Evolutionary conservation across 1,140 invertebrate species (phyloP), one percentile per base, ranked within the genome.

Genomic region (Drosophila asahinai): DNA sequence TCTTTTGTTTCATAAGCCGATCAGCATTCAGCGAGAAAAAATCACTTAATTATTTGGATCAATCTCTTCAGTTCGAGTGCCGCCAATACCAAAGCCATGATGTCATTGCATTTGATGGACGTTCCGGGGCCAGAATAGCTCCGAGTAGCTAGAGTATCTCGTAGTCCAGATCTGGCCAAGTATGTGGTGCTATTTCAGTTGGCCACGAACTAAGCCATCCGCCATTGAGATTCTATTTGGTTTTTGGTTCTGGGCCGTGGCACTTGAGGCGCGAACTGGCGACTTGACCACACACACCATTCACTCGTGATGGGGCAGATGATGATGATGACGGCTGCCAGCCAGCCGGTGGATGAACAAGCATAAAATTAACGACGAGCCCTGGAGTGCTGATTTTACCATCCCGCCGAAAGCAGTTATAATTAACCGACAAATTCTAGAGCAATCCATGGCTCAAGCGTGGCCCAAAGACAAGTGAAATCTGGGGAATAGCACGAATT

Each of bases 361-460:
- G 72, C 84, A 80, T 22, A 80, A 80, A 87, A 74, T 72, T 62
- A 59, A 58, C 76, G 65, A 78, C 42, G 45, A n/a, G 52, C 75
- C 36, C 58, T 58, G 48, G 49, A 55, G 58, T 73, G 62, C 25
- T 55, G 36, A 40, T 57, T 77, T 52, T 42, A 49, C 33, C 75
- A 77, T 55, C 58, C 25, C 62, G 60, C 66, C 66, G 51, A 52
- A 68, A 73, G 65, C 66, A 63, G 67, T 77, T 52, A 67, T 80
- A 87, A 83, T 83, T 80, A 86, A 80, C 72, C 72, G 63, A 81
- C 84, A 89, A 83, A 89, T 87, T 87, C 83, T 87, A 84, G 84
- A 89, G 83, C 83, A 89, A 87, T 80, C 67, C 70, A 71, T 80
- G 80, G 65, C 66, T 72, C 27, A 77, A 57, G 64, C 71, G 55